Percentiles rank a stretch among this genome's conserved stretches.
Evolutionary conservation across 2,888 invertebrate species (phyloP).

Genomic region (Agriopis aurantiaria): DNA sequence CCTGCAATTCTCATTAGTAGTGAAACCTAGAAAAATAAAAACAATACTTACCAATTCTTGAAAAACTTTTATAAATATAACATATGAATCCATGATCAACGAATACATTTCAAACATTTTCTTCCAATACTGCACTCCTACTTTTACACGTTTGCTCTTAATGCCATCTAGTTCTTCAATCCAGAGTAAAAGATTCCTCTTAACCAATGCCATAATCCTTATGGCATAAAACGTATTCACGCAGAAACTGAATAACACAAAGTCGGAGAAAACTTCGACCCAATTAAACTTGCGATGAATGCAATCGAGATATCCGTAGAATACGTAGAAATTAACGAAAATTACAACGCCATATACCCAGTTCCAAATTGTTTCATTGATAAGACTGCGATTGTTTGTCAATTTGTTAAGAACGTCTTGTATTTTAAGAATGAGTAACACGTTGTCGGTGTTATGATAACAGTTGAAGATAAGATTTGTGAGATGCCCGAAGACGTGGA

Average conservation of each 20-base stretch:
- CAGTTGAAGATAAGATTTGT: constrained; percentile 5
- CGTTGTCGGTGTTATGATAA: constrained; percentile 10
- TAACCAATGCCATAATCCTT: constrained; percentile 22
- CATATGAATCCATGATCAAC: constrained; percentile 22
- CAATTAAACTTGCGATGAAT: background rate
- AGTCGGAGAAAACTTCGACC: background rate
- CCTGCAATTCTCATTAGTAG: background rate
- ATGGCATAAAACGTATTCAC: constrained; percentile 22
- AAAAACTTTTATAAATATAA: constrained; percentile 18
- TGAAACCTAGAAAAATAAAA: too few species aligned
- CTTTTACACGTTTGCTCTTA: background rate
- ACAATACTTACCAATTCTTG: constrained; percentile 13
- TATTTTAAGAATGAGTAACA: constrained; percentile 20
- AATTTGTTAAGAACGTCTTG: constrained; percentile 14
- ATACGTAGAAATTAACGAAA: background rate
- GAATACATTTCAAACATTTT: constrained; percentile 25
- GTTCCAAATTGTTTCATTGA: constrained; percentile 6
- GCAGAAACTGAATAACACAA: background rate
- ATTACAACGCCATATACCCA: constrained; percentile 10
- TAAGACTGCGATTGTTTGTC: background rate
- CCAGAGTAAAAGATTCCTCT: constrained; percentile 2
- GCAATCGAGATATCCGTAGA: background rate
- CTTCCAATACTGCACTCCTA: constrained; percentile 14
- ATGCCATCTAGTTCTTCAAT: constrained; percentile 5
- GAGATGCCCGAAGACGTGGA: constrained; percentile 8